Conservation (phyloP, 2,113 vertebrate genomes). For the Gulo gulo region DNA sequence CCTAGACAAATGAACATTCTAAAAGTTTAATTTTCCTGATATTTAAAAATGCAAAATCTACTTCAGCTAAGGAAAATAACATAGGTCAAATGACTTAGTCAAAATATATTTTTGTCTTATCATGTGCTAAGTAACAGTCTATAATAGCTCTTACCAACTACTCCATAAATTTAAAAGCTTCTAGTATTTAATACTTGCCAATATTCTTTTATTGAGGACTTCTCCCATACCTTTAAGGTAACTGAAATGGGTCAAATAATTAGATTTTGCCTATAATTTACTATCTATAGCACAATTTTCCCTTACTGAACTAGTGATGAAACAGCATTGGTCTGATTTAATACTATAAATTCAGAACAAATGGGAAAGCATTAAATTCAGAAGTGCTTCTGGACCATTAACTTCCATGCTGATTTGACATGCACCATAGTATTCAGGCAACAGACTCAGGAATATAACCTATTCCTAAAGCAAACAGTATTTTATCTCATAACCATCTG, state of each 20-base stretch:
- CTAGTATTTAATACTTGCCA: not conserved
- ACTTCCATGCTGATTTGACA: constrained; percentile 84
- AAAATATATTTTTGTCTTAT: not conserved
- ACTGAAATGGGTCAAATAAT: constrained; percentile 27
- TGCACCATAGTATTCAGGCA: constrained; percentile 79
- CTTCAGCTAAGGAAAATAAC: not conserved
- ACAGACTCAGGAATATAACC: constrained; percentile 79
- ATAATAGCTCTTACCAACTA: not conserved
- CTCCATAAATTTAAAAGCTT: not conserved
- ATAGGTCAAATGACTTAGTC: not conserved
- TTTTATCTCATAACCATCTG: constrained; percentile 86
- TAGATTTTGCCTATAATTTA: constrained; percentile 23
- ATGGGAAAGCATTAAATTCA: constrained; percentile 83
- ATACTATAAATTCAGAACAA: constrained; percentile 82
- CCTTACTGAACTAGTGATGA: constrained; percentile 45
- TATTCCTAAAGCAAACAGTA: constrained; percentile 85
- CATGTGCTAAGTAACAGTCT: not conserved
- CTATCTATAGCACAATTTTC: constrained; percentile 25
- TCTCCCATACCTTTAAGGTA: constrained; percentile 11
- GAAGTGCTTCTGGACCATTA: constrained; percentile 83
- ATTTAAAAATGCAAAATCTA: constrained; percentile 15
- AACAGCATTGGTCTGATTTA: constrained; percentile 58
- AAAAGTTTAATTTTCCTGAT: not conserved
- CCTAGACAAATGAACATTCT: not conserved
- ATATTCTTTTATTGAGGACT: not conserved